Evolutionary conservation across 1,140 invertebrate genomes (phyloP).

Genomic region (Mya arenaria): DNA sequence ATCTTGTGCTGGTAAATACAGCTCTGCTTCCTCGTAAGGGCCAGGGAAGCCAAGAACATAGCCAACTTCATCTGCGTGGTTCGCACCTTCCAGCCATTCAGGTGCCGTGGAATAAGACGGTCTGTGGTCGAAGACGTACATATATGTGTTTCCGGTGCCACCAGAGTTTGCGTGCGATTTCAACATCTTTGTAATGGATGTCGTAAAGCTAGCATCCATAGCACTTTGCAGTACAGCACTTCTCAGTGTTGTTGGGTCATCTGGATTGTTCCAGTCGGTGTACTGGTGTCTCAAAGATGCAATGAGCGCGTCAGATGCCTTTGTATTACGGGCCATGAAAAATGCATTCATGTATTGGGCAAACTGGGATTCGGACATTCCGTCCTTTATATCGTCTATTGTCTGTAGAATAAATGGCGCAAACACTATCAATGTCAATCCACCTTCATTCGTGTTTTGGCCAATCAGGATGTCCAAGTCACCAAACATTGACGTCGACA

Average conservation of each 20-base stretch:
- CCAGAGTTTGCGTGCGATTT: conserved; percentile 7
- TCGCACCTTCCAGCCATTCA: conserved; percentile 22
- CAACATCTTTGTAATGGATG: conserved; percentile 22
- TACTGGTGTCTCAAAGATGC: conserved; percentile 4
- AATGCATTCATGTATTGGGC: too few relatives aligned
- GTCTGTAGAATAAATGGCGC: too few relatives aligned
- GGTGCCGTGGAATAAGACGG: conserved; percentile 40
- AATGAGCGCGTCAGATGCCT: not conserved
- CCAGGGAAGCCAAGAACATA: conserved; percentile 63
- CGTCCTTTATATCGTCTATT: too few relatives aligned
- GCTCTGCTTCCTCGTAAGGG: too few relatives aligned
- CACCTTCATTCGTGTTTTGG: too few relatives aligned
- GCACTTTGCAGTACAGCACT: conserved; percentile 35
- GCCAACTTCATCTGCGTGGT: conserved; percentile 55
- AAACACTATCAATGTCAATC: too few relatives aligned
- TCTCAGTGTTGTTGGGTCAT: conserved; percentile 42
- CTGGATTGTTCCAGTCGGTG: conserved; percentile 34
- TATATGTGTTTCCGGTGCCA: conserved; percentile 24
- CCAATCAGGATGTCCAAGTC: too few relatives aligned
- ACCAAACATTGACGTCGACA: too few relatives aligned
- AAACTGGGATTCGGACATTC: too few relatives aligned
- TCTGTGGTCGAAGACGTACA: conserved; percentile 54
- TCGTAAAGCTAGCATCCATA: conserved; percentile 51
- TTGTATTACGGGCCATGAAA: too few relatives aligned
- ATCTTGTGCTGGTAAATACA: conserved; percentile 7